Base-by-base conservation (phyloP, 2,797 vertebrate species). In the Sebastes goodei region DNA sequence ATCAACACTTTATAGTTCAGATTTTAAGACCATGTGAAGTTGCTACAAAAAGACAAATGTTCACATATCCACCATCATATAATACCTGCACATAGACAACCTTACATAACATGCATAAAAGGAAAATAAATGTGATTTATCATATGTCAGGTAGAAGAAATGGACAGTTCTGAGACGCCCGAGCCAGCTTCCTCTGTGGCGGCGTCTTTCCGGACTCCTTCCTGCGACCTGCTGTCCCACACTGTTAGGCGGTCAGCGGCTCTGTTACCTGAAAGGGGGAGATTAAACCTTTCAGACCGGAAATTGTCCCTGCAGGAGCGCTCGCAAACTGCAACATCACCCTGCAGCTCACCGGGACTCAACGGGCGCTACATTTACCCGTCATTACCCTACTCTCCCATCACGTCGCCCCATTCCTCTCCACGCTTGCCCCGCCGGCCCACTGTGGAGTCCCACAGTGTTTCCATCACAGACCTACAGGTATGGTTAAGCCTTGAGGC, bases 391-490 rank as follows among this genome's bases (percentile, higher is more conserved):
- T 97, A 97, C 89, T 99, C 97, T 0, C 98, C 98, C 0, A 95
- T 97, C 77, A 97, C 97, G 0, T 99, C 98, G 2, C 98, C 98
- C 0, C 98, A 99, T 89, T 97, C 97, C 0, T 99, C 98, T 8
- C 98, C 98, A 0, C 96, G 98, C 38, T 90, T 99, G 86, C 97
- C 97, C 0, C 97, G 98, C 63, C 87, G 97, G 64, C 98, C 98
- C 0, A 99, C 98, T 0, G 97, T 99, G 86, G 98, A 99, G 91
- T 99, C 98, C 0, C 97, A 99, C 93, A 95, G 97, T 0, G 98
- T 99, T 76, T 99, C 98, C 74, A 99, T 99, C 95, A 99, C 96
- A 0, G 98, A 99, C 63, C 93, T 99, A 78, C 98, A 99, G 97
- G 98, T 98, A 95, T 25, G 93, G 32, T 30, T 8, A 33, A 25